phyloP scores from a whole-genome alignment of 2,797 vertebrate genomes.

The Pantherophis alleghaniensis region DNA sequence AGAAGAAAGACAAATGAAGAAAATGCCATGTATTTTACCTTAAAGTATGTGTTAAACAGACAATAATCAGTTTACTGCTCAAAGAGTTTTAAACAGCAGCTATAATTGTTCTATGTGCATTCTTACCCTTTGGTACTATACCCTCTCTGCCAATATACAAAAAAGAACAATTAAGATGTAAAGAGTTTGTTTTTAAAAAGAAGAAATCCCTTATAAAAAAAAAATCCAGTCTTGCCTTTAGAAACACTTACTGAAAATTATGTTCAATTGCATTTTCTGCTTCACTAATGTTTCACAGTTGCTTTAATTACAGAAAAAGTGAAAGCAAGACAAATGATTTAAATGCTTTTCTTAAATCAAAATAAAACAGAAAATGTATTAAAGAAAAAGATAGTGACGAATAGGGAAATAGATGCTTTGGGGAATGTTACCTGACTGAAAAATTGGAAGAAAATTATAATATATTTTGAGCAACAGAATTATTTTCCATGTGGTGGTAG shows the following conservation, averaged over 20 bases:
- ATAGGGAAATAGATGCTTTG: not conserved
- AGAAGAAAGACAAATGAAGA: not conserved
- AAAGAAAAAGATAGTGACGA: not conserved
- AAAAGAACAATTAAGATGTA: not conserved
- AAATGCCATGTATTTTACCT: not conserved
- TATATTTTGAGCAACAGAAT: not conserved
- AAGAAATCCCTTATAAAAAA: not conserved
- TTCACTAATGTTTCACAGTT: constrained; percentile 7
- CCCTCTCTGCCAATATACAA: not conserved
- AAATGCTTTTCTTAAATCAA: not conserved
- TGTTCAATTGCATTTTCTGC: not conserved
- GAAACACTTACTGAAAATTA: not conserved
- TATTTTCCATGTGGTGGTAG: not conserved
- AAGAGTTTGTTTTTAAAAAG: not conserved
- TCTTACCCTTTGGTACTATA: not conserved
- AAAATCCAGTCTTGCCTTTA: not conserved
- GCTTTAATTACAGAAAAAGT: not conserved
- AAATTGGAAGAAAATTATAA: not conserved
- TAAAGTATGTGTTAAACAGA: not conserved
- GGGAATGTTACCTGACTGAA: not conserved
- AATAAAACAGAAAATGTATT: not conserved
- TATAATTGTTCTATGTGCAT: not conserved
- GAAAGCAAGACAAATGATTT: not conserved
- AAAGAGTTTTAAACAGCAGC: not conserved
- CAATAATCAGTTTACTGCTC: not conserved